Percentiles rank a stretch among this genome's conserved stretches.
Evolutionary conservation across 2,113 vertebrate species (phyloP).

Genomic region (Bolborhynchus lineola): DNA sequence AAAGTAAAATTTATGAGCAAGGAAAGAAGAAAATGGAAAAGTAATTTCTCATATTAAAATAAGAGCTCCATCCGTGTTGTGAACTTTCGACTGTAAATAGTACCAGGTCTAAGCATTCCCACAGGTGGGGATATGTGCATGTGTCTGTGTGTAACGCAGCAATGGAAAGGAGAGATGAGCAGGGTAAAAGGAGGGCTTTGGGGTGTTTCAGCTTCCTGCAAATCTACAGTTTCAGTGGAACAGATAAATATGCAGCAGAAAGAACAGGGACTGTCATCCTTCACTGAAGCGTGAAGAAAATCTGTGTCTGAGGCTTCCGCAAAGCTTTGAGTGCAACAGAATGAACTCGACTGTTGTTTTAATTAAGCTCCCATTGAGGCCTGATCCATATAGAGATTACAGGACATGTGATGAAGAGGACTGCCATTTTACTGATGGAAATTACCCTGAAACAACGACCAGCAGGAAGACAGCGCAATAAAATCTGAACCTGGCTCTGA

Average conservation of each 20-base stretch:
- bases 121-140: not conserved
- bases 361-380: slow-evolving; percentile 20
- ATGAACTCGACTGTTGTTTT: not conserved
- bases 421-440: not conserved
- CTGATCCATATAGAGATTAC: not conserved
- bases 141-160: not conserved
- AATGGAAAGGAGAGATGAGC: not conserved
- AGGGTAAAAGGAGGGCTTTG: not conserved
- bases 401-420: not conserved
- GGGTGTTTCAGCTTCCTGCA: not conserved
- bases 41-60: not conserved
- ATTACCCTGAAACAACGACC: not conserved
- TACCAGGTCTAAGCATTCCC: not conserved
- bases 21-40: not conserved
- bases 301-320: not conserved
- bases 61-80: not conserved
- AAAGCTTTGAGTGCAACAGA: not conserved
- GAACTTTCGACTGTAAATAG: not conserved
- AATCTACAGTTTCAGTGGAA: not conserved
- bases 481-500: not conserved
- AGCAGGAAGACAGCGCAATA: not conserved
- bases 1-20: not conserved
- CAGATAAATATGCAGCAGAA: not conserved
- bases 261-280: not conserved
- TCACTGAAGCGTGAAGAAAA: not conserved